Evolutionary conservation across 2,797 vertebrate species (phyloP).

Genomic region (Prunella strophiata): DNA sequence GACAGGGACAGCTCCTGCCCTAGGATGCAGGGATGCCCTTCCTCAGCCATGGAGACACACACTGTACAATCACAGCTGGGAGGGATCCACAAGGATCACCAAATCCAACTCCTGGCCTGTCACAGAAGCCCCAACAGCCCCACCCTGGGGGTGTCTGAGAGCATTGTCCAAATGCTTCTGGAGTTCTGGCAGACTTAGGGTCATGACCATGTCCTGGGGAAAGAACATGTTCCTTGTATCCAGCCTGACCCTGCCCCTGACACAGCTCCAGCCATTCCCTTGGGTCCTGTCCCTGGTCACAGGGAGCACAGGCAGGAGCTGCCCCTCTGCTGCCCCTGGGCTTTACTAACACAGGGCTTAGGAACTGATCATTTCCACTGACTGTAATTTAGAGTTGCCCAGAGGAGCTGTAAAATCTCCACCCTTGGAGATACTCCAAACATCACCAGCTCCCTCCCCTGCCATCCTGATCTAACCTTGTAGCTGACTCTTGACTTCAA

Average conservation of each 20-base stretch:
- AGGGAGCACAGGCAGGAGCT: background rate
- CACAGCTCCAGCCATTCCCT: background rate
- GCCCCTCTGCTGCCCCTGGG: background rate
- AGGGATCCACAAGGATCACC: background rate
- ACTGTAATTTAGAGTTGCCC: background rate
- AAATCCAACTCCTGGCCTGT: background rate
- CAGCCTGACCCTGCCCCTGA: background rate
- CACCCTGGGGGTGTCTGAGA: background rate
- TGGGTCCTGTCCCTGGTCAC: background rate
- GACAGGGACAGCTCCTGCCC: background rate
- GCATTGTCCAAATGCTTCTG: fast-evolving
- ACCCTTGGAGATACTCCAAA: background rate
- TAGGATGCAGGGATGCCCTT: background rate
- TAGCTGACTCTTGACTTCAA: background rate
- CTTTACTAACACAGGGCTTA: background rate
- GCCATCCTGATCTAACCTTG: background rate
- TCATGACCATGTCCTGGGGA: background rate
- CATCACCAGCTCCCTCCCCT: background rate
- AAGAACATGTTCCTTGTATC: background rate
- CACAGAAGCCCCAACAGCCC: background rate
- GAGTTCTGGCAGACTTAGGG: background rate
- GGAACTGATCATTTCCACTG: background rate
- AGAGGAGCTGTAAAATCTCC: background rate
- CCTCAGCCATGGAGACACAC: background rate
- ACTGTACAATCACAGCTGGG: background rate